Conservation (phyloP, 2,888 invertebrate species). For the Netelia melanura region DNA sequence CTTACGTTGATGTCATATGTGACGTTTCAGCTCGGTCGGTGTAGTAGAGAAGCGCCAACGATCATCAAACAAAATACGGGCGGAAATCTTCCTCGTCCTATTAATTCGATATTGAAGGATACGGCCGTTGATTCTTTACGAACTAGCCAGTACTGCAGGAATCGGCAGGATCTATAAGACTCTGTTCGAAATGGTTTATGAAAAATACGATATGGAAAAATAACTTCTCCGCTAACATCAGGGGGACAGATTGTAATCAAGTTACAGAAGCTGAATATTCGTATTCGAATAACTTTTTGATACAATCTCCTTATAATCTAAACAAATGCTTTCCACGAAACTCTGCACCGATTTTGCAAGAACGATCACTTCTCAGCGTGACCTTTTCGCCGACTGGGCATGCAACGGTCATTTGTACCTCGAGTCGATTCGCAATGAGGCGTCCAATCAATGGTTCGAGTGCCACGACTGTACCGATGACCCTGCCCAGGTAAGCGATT, state of each 20-base stretch:
- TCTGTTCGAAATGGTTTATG: background rate
- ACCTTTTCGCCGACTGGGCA: background rate
- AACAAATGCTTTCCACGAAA: too few relatives aligned
- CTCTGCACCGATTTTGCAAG: background rate
- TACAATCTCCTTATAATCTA: too few relatives aligned
- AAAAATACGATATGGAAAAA: background rate
- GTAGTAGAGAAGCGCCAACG: too few relatives aligned
- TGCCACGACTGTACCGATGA: constrained; percentile 2
- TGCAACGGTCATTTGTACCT: background rate
- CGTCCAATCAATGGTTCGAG: background rate
- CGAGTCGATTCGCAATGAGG: background rate
- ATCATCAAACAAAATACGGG: background rate
- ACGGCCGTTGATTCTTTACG: constrained; percentile 20
- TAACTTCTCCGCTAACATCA: background rate
- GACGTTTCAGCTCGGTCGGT: too few relatives aligned
- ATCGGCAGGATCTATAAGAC: constrained; percentile 12
- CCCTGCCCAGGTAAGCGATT: background rate
- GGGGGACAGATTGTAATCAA: background rate
- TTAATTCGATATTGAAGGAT: background rate
- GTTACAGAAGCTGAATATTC: too few relatives aligned
- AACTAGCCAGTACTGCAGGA: constrained; percentile 4
- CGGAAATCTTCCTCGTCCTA: background rate
- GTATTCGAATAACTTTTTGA: too few relatives aligned
- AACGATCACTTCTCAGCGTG: background rate
- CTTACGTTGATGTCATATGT: too few relatives aligned